Conservation (phyloP, 64 coral and sea anemone species). For the Dendrophyllia cribrosa region DNA sequence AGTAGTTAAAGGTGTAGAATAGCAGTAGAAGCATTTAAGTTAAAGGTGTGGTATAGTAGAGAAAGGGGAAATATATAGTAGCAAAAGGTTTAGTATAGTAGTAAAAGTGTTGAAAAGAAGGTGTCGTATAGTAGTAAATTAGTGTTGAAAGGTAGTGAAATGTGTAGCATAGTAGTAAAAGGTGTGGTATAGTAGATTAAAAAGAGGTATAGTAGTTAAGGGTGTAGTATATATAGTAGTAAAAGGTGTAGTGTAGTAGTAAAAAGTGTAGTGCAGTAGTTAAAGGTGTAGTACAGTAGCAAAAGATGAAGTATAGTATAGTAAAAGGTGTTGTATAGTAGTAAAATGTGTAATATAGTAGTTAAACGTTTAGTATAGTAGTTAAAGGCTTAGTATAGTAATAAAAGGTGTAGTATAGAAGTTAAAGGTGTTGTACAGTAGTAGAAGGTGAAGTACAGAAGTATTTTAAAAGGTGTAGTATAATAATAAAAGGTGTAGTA, state of each 20-base stretch:
- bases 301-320: not conserved
- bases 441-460: no score
- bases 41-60: not conserved
- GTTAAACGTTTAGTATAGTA: not conserved
- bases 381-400: no score
- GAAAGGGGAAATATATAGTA: no score
- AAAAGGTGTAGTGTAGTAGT: not conserved
- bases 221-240: not conserved
- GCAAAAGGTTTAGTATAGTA: no score
- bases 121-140: no score
- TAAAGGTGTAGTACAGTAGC: not conserved
- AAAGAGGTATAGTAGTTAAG: not conserved
- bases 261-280: not conserved
- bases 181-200: not conserved
- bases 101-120: no score
- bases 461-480: no score
- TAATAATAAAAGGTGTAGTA: no score
- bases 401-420: not conserved
- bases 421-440: not conserved
- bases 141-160: no score
- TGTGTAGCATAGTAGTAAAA: no score
- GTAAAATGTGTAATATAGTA: not conserved
- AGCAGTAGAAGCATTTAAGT: no score
- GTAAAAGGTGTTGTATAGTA: not conserved
- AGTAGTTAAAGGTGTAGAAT: no score